These are phyloP conservation scores for Oegoconia quadripuncta DNA, from an alignment of 2,888 invertebrate genomes.

Conservation along the genomic window DNA sequence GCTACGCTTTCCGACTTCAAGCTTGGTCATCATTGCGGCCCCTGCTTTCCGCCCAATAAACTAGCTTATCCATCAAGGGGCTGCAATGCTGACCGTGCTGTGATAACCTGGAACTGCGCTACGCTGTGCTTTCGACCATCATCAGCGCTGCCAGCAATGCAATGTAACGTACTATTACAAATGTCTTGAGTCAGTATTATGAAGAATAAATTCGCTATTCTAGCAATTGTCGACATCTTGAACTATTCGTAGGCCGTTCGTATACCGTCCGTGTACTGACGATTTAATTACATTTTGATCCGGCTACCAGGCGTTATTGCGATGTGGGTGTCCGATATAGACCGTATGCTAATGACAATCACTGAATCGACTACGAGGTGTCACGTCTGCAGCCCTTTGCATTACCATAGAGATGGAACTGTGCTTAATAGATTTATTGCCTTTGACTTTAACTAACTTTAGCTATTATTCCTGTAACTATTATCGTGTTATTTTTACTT, in stretches of 20 bases:
- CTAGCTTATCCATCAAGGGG: too few species aligned
- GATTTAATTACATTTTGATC: conserved; percentile 76
- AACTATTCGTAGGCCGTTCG: conserved; percentile 56
- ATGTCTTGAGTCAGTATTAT: too few species aligned
- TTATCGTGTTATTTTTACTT: too few species aligned
- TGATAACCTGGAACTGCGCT: background rate
- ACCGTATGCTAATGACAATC: conserved; percentile 53
- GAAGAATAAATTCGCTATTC: too few species aligned
- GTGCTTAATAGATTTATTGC: conserved; percentile 32
- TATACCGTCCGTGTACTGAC: conserved; percentile 73
- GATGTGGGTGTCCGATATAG: conserved; percentile 75
- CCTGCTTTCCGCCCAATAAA: too few species aligned
- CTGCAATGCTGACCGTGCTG: background rate
- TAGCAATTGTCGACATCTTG: background rate
- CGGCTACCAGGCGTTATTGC: conserved; percentile 61
- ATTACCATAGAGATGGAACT: conserved; percentile 43
- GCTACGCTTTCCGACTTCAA: too few species aligned
- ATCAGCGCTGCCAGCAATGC: too few species aligned
- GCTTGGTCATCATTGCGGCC: too few species aligned
- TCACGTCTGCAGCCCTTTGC: conserved; percentile 46
- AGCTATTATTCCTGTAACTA: too few species aligned
- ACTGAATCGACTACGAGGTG: conserved; percentile 35
- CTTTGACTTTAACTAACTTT: too few species aligned
- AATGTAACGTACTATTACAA: too few species aligned
- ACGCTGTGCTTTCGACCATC: background rate